Conservation (phyloP, 2,888 invertebrate species). For the Machimus atricapillus region DNA sequence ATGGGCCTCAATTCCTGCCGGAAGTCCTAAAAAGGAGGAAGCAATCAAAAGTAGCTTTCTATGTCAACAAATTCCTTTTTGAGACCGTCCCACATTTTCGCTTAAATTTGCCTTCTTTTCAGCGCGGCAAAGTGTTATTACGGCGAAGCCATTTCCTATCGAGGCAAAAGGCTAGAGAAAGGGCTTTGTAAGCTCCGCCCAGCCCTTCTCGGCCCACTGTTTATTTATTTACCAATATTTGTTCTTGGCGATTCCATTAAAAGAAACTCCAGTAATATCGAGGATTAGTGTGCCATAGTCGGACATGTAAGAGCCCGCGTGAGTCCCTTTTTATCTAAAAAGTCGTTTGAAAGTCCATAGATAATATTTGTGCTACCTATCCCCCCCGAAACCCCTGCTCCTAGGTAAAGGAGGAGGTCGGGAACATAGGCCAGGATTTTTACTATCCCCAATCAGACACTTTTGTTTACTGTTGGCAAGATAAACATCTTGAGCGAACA, state of each 20-base stretch:
- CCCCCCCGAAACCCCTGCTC: neutral
- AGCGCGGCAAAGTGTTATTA: neutral
- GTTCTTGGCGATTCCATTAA: neutral
- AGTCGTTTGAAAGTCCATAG: neutral
- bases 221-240: neutral
- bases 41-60: neutral
- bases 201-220: neutral
- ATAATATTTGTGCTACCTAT: neutral
- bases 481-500: conserved; percentile 26
- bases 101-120: neutral
- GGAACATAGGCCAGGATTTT: neutral
- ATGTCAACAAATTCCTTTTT: neutral
- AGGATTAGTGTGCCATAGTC: neutral
- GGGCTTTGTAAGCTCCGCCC: neutral
- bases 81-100: neutral
- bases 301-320: neutral
- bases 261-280: neutral
- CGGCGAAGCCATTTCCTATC: neutral
- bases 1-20: neutral
- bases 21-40: neutral
- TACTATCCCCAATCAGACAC: conserved; percentile 10
- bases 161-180: neutral
- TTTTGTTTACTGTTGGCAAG: conserved; percentile 20
- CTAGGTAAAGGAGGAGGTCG: neutral
- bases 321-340: neutral